These are phyloP conservation scores for Schizotus pectinicornis DNA, from an alignment of 2,888 invertebrate genomes.

Conservation along the genomic window DNA sequence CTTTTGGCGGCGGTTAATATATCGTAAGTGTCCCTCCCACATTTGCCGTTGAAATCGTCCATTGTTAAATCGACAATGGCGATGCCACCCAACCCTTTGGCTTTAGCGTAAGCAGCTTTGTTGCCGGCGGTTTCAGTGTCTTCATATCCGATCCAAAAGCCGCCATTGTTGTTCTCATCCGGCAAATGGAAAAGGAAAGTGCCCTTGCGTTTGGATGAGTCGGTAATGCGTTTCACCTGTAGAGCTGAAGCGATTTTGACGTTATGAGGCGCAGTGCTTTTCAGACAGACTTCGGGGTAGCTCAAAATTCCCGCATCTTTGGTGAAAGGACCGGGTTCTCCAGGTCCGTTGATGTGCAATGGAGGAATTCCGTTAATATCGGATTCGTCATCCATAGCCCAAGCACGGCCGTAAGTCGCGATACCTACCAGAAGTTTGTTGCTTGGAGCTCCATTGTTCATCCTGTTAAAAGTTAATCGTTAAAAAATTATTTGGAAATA, in stretches of 20 bases:
- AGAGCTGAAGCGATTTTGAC: slow-evolving; percentile 66
- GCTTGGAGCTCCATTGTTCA: slow-evolving; percentile 67
- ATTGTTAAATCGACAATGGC: slow-evolving; percentile 75
- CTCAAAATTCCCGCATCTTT: slow-evolving; percentile 72
- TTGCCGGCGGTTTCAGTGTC: slow-evolving; percentile 78
- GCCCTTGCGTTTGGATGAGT: slow-evolving; percentile 81
- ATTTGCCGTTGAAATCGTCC: slow-evolving; percentile 81
- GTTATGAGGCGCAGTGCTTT: slow-evolving; percentile 67
- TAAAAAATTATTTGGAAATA: slow-evolving; percentile 1
- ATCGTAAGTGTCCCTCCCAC: slow-evolving; percentile 77
- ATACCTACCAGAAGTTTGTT: slow-evolving; percentile 73
- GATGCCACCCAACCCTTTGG: slow-evolving; percentile 77
- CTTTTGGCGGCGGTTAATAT: slow-evolving; percentile 69
- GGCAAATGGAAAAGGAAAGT: slow-evolving; percentile 78
- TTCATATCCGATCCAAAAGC: slow-evolving; percentile 82
- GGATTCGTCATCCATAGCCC: slow-evolving; percentile 76
- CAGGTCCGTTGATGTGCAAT: slow-evolving; percentile 69
- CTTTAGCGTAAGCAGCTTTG: slow-evolving; percentile 74
- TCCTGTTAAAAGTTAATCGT: slow-evolving; percentile 54
- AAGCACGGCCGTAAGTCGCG: slow-evolving; percentile 74
- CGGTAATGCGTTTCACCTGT: slow-evolving; percentile 73
- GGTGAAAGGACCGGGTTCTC: slow-evolving; percentile 73
- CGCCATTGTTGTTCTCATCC: slow-evolving; percentile 65
- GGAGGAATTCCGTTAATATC: slow-evolving; percentile 78
- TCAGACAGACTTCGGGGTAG: slow-evolving; percentile 78